Conservation (phyloP, 2,113 vertebrate species). For the Spea bombifrons region DNA sequence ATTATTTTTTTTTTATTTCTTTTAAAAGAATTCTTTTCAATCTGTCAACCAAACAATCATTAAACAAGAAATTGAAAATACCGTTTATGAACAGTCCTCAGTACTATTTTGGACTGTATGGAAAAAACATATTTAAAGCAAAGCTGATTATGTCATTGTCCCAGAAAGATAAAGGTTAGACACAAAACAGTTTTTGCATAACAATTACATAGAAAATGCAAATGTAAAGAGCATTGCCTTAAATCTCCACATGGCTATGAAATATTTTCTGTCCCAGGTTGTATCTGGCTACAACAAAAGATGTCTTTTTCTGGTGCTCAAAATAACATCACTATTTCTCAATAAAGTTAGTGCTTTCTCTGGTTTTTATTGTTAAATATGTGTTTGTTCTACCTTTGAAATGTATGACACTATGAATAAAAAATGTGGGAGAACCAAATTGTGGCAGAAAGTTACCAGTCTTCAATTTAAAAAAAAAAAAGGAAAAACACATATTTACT, state of each 20-base stretch:
- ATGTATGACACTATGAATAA: no score
- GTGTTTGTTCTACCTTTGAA: no score
- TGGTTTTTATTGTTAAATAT: no score
- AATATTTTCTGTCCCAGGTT: not conserved
- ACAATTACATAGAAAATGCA: not conserved
- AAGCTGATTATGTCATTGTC: slow-evolving; percentile 8
- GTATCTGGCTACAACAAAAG: not conserved
- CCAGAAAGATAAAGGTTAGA: slow-evolving; percentile 10
- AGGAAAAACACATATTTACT: no score
- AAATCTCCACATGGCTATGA: not conserved
- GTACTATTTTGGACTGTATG: slow-evolving; percentile 13
- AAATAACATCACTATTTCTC: no score
- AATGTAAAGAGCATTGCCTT: not conserved
- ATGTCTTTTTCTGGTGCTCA: not conserved
- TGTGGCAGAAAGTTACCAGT: no score
- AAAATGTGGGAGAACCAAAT: no score
- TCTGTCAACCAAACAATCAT: slow-evolving; percentile 5
- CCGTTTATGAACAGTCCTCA: not conserved
- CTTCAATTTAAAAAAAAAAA: no score
- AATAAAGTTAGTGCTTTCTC: no score
- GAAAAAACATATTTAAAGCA: slow-evolving; percentile 17
- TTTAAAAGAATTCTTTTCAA: slow-evolving; percentile 5
- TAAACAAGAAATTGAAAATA: slow-evolving; percentile 14
- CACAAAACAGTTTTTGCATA: not conserved
- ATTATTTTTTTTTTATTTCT: slow-evolving; percentile 17